Evolutionary conservation across 2,888 invertebrate genomes (phyloP), one percentile per base, ranked within the genome.

Genomic region (Ctena decussata): DNA sequence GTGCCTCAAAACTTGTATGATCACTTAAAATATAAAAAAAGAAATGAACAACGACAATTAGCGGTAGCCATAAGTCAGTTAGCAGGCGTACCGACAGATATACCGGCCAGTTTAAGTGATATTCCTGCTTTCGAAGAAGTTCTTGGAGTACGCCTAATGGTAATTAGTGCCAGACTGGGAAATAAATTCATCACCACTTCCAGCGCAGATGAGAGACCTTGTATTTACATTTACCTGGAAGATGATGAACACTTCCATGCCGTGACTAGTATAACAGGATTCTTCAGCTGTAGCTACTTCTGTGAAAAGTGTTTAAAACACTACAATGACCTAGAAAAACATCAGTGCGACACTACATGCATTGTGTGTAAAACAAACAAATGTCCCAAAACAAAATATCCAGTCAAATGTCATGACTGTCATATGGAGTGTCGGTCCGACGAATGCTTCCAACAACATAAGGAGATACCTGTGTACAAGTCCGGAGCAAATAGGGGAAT

Each of bases 101-200:
- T 71, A 27, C 74, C 78, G 2, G 79, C 78, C 2, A 76, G 74
- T 57, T 32, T 83, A 21, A 70, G 71, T 27, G 82, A 82, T 27
- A 0, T 77, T 30, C 24, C 24, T 27, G 74, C 69, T 21, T 82
- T 78, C 53, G 78, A 82, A 78, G 53, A 74, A 0, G 46, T 73
- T n/a, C 44, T 85, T 0, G 81, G 75, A 24, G 77, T 85, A 11
- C 81, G 82, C 49, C 71, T 85, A 69, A 85, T 85, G 75, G 85
- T 85, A 60, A 65, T 85, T 57, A 85, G 85, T 49, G 82, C 85
- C n/a, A 82, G 65, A 49, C 79, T 85, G 44, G 82, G 78, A 15
- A 85, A 85, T 35, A 81, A 81, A 32, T 85, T 85, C 24, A 72
- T 81, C n/a, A 82, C 85, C n/a, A 82, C 65, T 69, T 69, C 75